A percentile compares a stretch with the other conserved stretches of the same genome.
Evolutionary conservation across 1,140 invertebrate genomes (phyloP).

Genomic region (Philotrypesis tridentata): DNA sequence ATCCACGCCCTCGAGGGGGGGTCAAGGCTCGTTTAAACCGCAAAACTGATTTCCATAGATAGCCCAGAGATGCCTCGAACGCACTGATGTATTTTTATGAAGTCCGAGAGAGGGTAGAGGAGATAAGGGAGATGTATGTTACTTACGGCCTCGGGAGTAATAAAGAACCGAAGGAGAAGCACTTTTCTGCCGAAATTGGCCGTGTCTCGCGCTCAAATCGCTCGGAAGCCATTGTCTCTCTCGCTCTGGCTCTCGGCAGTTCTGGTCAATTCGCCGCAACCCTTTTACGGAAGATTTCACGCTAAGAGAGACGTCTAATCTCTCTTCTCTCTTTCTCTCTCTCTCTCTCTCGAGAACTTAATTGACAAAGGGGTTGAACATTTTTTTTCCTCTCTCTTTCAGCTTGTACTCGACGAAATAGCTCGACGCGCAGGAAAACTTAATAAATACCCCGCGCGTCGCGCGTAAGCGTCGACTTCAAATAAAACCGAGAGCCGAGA

Average conservation of each 20-base stretch:
- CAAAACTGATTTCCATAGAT: constrained; percentile 45
- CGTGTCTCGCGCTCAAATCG: constrained; percentile 63
- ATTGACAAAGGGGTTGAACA: neutral
- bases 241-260: constrained; percentile 68
- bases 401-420: neutral
- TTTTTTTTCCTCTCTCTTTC: neutral
- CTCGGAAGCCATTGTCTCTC: constrained; percentile 72
- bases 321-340: no score
- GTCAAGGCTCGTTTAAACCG: neutral
- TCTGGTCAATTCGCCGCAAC: constrained; percentile 51
- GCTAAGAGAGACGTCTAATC: neutral
- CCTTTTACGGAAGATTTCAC: constrained; percentile 63
- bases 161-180: neutral
- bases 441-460: neutral
- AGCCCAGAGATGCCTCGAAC: neutral
- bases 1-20: neutral
- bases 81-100: constrained; percentile 1
- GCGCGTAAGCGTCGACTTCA: neutral
- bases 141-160: neutral
- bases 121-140: neutral
- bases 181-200: constrained; percentile 40
- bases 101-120: neutral
- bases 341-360: no score
- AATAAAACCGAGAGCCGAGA: neutral
- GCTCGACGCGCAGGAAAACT: no score